Evolutionary conservation across 2,888 invertebrate species (phyloP).

Genomic region (Lottia gigantea): DNA sequence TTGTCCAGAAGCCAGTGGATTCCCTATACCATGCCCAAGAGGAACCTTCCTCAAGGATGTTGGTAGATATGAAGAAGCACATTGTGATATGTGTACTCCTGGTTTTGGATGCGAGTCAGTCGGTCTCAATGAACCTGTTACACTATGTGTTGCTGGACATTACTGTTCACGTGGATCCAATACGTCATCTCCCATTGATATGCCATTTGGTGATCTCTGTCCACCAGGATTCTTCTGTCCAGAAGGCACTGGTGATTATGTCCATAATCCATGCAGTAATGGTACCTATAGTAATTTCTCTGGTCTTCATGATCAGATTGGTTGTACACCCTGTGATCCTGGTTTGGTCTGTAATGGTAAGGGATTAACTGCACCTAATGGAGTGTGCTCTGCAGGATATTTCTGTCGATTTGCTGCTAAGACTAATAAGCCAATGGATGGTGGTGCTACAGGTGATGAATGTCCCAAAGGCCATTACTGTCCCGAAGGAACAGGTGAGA

Average conservation of each 20-base stretch:
- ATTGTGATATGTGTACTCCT: constrained; percentile 56
- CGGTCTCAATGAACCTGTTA: constrained; percentile 51
- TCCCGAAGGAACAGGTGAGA: constrained; percentile 56
- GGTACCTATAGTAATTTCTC: constrained; percentile 64
- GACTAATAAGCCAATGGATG: constrained; percentile 60
- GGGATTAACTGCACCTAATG: constrained; percentile 57
- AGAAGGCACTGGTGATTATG: constrained; percentile 52
- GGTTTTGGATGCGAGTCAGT: constrained; percentile 60
- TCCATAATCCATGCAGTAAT: constrained; percentile 55
- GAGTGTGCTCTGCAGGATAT: constrained; percentile 60
- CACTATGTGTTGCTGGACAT: constrained; percentile 56
- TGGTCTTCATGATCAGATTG: constrained; percentile 43
- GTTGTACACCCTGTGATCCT: constrained; percentile 61
- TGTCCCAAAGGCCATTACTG: constrained; percentile 62
- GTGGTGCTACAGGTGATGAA: constrained; percentile 60
- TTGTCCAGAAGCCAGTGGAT: constrained; percentile 58
- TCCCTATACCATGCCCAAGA: constrained; percentile 60
- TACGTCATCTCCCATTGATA: constrained; percentile 40
- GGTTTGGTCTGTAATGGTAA: constrained; percentile 57
- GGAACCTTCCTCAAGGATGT: constrained; percentile 54
- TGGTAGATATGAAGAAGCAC: constrained; percentile 46
- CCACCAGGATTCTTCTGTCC: constrained; percentile 64
- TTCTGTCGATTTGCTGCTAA: constrained; percentile 59
- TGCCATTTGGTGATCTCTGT: constrained; percentile 55
- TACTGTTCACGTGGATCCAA: constrained; percentile 56